A percentile compares a stretch with the other conserved stretches of the same genome.
Conservation (phyloP, 2,888 invertebrate species). For the Osmoderma eremita region DNA sequence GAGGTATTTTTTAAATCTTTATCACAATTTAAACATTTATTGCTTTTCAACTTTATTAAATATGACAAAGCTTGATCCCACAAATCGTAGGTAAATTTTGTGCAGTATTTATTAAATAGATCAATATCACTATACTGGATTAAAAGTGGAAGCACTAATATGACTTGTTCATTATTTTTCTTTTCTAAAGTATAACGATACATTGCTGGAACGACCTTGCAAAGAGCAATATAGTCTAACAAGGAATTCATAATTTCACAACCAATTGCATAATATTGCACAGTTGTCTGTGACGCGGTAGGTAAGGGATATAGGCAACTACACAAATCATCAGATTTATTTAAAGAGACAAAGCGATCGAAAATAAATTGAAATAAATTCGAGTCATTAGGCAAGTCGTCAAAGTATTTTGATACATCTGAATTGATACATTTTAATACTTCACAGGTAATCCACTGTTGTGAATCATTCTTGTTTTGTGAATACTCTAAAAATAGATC, state of each 20-base stretch:
- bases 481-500: constrained; percentile 51
- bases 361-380: constrained; percentile 67
- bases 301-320: constrained; percentile 72
- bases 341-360: constrained; percentile 66
- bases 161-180: constrained; percentile 62
- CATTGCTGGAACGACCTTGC: constrained; percentile 69
- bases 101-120: constrained; percentile 67
- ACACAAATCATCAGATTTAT: constrained; percentile 67
- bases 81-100: constrained; percentile 68
- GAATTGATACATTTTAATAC: constrained; percentile 56
- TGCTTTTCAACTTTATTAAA: constrained; percentile 68
- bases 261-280: constrained; percentile 68
- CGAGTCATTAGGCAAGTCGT: constrained; percentile 56
- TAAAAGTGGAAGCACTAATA: constrained; percentile 67
- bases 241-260: constrained; percentile 68
- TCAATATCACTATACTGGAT: constrained; percentile 71
- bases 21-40: constrained; percentile 72
- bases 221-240: constrained; percentile 59
- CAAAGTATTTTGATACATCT: constrained; percentile 44
- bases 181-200: constrained; percentile 69
- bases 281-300: constrained; percentile 62
- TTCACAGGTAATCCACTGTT: constrained; percentile 58
- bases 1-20: constrained; percentile 64
- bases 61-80: constrained; percentile 70
- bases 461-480: constrained; percentile 50